phyloP scores from a whole-genome alignment of 2,797 vertebrate species.

The Neomorphus geoffroyi region DNA sequence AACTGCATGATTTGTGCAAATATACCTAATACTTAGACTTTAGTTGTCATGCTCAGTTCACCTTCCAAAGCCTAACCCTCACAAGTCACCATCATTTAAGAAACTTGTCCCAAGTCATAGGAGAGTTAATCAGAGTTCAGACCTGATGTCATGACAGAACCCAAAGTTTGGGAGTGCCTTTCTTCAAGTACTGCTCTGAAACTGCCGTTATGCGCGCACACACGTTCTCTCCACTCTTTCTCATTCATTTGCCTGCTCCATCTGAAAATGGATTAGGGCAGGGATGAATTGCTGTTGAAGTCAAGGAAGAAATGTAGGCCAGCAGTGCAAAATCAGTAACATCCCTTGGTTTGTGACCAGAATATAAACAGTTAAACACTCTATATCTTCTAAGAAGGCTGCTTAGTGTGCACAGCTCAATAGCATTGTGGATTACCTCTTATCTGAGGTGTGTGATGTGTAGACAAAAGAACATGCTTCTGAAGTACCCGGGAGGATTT shows the following conservation, averaged over 20 bases:
- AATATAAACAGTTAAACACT: neutral
- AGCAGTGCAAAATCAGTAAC: neutral
- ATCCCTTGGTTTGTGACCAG: neutral
- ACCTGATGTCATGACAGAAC: neutral
- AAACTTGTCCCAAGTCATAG: neutral
- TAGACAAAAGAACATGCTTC: neutral
- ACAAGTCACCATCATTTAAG: neutral
- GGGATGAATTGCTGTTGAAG: neutral
- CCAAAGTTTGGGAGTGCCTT: neutral
- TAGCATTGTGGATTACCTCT: neutral
- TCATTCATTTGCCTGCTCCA: neutral
- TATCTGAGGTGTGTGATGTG: neutral
- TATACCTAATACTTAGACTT: neutral
- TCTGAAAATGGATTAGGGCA: neutral
- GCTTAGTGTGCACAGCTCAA: neutral
- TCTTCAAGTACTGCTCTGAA: neutral
- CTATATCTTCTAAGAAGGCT: neutral
- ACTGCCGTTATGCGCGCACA: neutral
- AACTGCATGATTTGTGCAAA: neutral
- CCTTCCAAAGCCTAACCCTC: neutral
- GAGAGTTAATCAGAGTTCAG: neutral
- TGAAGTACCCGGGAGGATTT: neutral
- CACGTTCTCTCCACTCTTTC: neutral
- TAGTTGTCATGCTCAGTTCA: neutral
- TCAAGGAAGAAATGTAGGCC: neutral